Evolutionary conservation across 2,888 invertebrate species (phyloP).

Genomic region (Drosophila cognata): DNA sequence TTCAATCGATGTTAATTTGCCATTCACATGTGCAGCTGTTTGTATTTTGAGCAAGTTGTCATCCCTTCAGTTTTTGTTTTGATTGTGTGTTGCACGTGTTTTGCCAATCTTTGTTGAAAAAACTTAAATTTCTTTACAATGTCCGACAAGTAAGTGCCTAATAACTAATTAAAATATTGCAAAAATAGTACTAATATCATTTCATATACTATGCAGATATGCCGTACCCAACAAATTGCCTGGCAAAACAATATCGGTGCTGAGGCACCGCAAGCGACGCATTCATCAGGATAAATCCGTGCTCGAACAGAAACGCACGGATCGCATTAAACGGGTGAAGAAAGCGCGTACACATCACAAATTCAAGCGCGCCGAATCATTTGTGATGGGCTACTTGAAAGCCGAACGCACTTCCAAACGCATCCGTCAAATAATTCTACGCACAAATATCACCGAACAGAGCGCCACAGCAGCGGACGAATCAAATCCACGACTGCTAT

Average conservation of each 20-base stretch:
- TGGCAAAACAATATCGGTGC: constrained; percentile 84
- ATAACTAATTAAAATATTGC: not conserved
- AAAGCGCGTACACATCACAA: constrained; percentile 77
- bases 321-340: constrained; percentile 76
- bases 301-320: constrained; percentile 78
- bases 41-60: constrained; percentile 15
- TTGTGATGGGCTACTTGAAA: constrained; percentile 83
- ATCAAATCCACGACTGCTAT: constrained; percentile 79
- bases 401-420: constrained; percentile 83
- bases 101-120: constrained; percentile 26
- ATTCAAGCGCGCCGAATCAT: constrained; percentile 84
- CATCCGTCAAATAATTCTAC: constrained; percentile 77
- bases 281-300: constrained; percentile 82
- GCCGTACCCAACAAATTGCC: constrained; percentile 85
- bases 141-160: constrained; percentile 81
- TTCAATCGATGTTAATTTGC: constrained; percentile 3
- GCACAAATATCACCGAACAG: constrained; percentile 70
- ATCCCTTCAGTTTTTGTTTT: constrained; percentile 72
- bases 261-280: constrained; percentile 84
- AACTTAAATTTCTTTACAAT: constrained; percentile 53
- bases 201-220: constrained; percentile 71
- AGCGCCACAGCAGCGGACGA: constrained; percentile 67
- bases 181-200: not conserved
- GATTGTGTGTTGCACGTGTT: constrained; percentile 69
- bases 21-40: constrained; percentile 27